phyloP scores from a whole-genome alignment of 2,113 vertebrate genomes.

The Acrocephalus arundinaceus region DNA sequence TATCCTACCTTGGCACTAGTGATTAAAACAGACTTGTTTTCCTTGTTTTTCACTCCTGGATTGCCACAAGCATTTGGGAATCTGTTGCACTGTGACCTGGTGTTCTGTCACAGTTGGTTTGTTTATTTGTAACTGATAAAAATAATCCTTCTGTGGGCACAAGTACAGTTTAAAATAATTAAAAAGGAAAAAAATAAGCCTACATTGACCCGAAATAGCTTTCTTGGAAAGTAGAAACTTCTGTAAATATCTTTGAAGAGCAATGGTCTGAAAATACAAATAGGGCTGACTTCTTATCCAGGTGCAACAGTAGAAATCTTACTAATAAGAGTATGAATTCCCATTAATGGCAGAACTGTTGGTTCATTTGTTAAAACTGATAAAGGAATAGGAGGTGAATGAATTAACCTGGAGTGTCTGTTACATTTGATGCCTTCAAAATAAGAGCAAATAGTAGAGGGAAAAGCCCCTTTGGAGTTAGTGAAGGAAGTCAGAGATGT shows the following conservation, averaged over 20 bases:
- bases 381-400: not conserved
- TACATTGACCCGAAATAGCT: not conserved
- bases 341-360: not conserved
- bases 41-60: not conserved
- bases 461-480: not conserved
- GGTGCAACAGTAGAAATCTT: not conserved
- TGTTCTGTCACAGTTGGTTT: conserved; percentile 8
- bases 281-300: not conserved
- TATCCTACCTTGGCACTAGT: not conserved
- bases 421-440: not conserved
- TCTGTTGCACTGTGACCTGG: conserved; percentile 16
- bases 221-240: not conserved
- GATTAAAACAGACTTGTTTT: not conserved
- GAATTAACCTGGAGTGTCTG: not conserved
- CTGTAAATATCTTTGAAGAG: not conserved
- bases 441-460: not conserved
- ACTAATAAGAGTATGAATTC: not conserved
- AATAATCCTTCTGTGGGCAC: not conserved
- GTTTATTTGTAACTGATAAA: conserved; percentile 38
- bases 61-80: not conserved
- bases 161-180: not conserved
- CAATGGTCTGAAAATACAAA: not conserved
- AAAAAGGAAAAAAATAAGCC: not conserved
- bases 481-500: not conserved
- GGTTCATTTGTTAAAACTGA: not conserved